These are phyloP conservation scores for Branchinecta lindahli DNA, from an alignment of 1,140 invertebrate species.

Conservation along the genomic window DNA sequence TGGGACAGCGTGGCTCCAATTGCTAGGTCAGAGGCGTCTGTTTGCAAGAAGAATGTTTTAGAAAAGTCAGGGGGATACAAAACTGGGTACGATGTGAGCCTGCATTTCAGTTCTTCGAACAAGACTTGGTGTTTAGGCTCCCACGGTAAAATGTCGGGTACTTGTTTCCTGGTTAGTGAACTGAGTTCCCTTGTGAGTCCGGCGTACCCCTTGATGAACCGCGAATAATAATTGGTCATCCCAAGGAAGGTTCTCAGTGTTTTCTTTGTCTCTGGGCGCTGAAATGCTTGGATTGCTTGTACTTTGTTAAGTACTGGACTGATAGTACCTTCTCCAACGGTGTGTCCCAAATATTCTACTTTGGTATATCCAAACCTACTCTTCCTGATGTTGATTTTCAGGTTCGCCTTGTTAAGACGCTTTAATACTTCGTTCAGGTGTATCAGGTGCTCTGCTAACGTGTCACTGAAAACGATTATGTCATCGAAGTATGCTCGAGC, in stretches of 20 bases:
- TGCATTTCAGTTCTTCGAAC: conserved; percentile 7
- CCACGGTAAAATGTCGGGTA: conserved; percentile 2
- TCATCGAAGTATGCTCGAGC: conserved; percentile 28
- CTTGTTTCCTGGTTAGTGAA: not conserved
- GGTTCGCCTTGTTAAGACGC: conserved; percentile 24
- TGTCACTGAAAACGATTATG: conserved; percentile 26
- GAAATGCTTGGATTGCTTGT: conserved; percentile 7
- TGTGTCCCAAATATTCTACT: too few species aligned
- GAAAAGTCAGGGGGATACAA: conserved; percentile 27
- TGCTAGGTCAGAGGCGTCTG: conserved; percentile 27
- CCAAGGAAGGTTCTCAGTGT: not conserved
- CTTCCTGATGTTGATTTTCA: conserved; percentile 23
- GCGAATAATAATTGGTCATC: conserved; percentile 3
- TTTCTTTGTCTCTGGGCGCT: not conserved
- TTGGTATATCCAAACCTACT: conserved; percentile 24
- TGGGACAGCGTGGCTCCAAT: conserved; percentile 30
- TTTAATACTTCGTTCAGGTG: conserved; percentile 22
- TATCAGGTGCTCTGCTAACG: conserved; percentile 24
- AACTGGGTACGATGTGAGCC: conserved; percentile 23
- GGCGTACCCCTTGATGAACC: not conserved
- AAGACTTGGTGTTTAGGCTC: conserved; percentile 8
- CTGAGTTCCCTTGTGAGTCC: conserved; percentile 6
- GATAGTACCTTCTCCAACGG: not conserved
- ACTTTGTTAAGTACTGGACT: not conserved
- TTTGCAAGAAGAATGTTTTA: conserved; percentile 25